Base-by-base conservation (phyloP, 2,888 invertebrate genomes). In the Axea sp. region DNA sequence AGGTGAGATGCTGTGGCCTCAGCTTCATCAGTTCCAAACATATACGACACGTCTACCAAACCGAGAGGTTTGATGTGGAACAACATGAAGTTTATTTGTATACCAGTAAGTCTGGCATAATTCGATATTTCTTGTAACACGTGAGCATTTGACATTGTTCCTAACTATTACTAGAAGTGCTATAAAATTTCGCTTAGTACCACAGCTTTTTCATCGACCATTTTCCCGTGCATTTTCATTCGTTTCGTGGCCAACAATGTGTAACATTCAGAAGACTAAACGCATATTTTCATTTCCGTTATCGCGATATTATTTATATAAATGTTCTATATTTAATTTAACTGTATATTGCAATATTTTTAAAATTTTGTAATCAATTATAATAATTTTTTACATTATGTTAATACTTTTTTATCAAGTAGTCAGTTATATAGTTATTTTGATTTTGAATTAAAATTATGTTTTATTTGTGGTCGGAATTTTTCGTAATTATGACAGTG, bases 1-100 rank as follows among this genome's bases (percentile, higher is more conserved):
- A 87, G 86, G 86, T 84, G 85, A 85, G 87, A 87, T 87, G 86
- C 83, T 84, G 86, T 80, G 79, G 83, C 76, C 80, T 80, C 80
- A 64, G 82, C 86, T 83, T 83, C 85, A 85, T 84, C 84, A 86
- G 86, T 86, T 82, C 80, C 81, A 84, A 84, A 83, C 85, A 83
- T 78, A 86, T 83, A 80, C 83, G 84, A 82, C 82, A 79, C 80
- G 84, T 83, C 80, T 78, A 77, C 78, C 79, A 80, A 81, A 80
- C 81, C 78, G 78, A 76, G 75, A 78, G 82, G 80, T 80, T 81
- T 45, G 69, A 81, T 76, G 80, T 81, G 79, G 77, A 73, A 73
- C 79, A 78, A 35, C 80, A 86, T 86, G 86, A 83, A 77, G 77
- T 72, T 81, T 69, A 26, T 67, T 47, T 74, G 78, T 74, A 76